Evolutionary conservation across 2,797 vertebrate genomes (phyloP).

Genomic region (Alosa sapidissima): DNA sequence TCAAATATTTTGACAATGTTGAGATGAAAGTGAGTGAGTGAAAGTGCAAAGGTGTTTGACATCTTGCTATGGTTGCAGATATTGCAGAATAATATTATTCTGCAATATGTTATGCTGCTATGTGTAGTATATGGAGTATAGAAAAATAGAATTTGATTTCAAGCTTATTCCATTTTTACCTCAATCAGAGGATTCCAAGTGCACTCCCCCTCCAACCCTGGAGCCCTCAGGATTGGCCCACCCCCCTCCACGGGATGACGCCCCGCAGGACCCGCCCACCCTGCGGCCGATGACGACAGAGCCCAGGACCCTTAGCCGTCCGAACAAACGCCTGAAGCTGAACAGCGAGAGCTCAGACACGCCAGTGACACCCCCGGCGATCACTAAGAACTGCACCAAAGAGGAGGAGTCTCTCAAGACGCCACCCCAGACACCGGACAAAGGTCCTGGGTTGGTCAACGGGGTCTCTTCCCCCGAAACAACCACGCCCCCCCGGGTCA

Average conservation of each 20-base stretch:
- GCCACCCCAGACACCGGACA: conserved; percentile 53
- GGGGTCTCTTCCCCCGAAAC: conserved; percentile 68
- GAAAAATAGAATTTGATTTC: neutral
- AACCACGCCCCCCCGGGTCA: conserved; percentile 61
- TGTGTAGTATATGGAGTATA: neutral
- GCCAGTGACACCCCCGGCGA: conserved; percentile 47
- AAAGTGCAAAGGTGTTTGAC: neutral
- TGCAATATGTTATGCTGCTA: too few species aligned
- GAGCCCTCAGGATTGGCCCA: conserved; percentile 90
- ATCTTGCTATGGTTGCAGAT: neutral
- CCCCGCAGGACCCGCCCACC: conserved; percentile 88
- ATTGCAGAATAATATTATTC: neutral
- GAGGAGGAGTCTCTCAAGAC: conserved; percentile 52
- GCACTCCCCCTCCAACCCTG: conserved; percentile 87
- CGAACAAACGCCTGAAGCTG: conserved; percentile 78
- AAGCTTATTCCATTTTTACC: neutral
- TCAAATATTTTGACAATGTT: neutral
- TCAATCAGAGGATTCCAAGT: conserved; percentile 86
- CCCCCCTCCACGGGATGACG: conserved; percentile 82
- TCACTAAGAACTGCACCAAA: conserved; percentile 69
- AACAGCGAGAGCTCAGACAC: conserved; percentile 73
- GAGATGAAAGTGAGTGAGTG: too few species aligned
- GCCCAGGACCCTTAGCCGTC: conserved; percentile 69
- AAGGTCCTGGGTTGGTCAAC: conserved; percentile 67
- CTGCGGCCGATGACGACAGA: conserved; percentile 89